Base-by-base conservation (phyloP, 2,797 vertebrate species). In the Pagetopsis macropterus region DNA sequence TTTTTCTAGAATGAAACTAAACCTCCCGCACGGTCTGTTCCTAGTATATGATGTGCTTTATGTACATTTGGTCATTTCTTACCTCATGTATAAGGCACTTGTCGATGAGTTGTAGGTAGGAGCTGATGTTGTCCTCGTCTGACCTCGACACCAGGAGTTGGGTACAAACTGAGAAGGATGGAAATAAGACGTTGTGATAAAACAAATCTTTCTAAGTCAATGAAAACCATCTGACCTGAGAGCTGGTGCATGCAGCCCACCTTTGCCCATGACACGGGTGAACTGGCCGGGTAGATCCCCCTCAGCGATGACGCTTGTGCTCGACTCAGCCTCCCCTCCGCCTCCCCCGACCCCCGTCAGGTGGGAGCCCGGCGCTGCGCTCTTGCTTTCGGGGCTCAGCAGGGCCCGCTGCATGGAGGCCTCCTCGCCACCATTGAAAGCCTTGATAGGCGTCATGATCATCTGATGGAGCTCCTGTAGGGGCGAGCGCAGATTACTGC, bases 261-360 rank as follows among this genome's bases (percentile, higher is more conserved):
- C 98, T 98, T 99, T 99, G 27, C 98, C 98, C 98, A 99, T 99
- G 83, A 98, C 97, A 1, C 97, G 96, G 11, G 97, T 99, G 91
- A 99, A 99, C 94, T 99, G 98, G 3, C 96, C 95, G 0, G 98
- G 97, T 76, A 99, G 94, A 87, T 99, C 97, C 0, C 96, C 98
- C 87, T 99, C 97, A 0, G 96, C 94, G 68, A 98, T 86, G 17
- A 96, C 91, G 9, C 89, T 93, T 0, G 94, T 85, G 8, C 95
- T 95, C 0, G 96, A 93, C 91, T 99, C 97, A 0, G 92, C 93
- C 56, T 99, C 97, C 6, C 95, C 97, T 1, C 95, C 96, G 0
- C 95, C 95, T 1, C 95, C 96, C 0, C 96, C 95, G 1, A 94
- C 95, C 1, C 95, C 96, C 0, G 92, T 75, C 65, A 98, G 94